Evolutionary conservation across 2,113 vertebrate species (phyloP).

Genomic region (Psettodes erumei): DNA sequence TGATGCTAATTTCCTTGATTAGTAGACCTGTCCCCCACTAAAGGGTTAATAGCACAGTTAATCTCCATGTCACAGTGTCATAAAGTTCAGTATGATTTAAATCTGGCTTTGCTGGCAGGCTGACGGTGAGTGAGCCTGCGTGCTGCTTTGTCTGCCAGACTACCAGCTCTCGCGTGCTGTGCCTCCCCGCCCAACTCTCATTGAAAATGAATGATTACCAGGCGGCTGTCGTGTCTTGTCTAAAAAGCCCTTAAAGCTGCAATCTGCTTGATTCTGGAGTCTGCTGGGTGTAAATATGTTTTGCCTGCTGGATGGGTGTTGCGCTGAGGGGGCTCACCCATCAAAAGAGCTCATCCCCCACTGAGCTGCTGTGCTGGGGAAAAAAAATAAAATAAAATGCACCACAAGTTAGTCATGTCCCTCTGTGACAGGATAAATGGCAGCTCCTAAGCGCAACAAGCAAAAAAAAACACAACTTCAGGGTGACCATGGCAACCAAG

Average conservation of each 20-base stretch:
- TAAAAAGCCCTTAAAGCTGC: conserved; percentile 52
- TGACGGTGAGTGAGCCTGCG: conserved; percentile 16
- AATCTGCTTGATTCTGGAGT: conserved; percentile 51
- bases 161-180: conserved; percentile 15
- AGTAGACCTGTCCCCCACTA: neutral
- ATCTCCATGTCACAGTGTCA: conserved; percentile 24
- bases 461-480: conserved; percentile 61
- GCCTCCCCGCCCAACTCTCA: conserved; percentile 16
- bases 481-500: conserved; percentile 81
- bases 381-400: conserved; percentile 1
- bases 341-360: conserved; percentile 35
- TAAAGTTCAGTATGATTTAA: conserved; percentile 16
- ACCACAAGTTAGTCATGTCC: conserved; percentile 48
- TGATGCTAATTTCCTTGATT: conserved; percentile 5
- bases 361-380: conserved; percentile 5
- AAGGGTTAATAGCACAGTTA: conserved; percentile 1
- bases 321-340: conserved; percentile 25
- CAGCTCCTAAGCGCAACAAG: conserved; percentile 59
- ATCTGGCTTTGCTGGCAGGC: conserved; percentile 9
- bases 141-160: conserved; percentile 33
- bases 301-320: conserved; percentile 61
- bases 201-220: conserved; percentile 66
- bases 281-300: conserved; percentile 61
- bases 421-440: conserved; percentile 59
- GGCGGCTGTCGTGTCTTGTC: conserved; percentile 39